phyloP scores from a whole-genome alignment of 1,140 invertebrate genomes.

The Diploscapter pachys region DNA sequence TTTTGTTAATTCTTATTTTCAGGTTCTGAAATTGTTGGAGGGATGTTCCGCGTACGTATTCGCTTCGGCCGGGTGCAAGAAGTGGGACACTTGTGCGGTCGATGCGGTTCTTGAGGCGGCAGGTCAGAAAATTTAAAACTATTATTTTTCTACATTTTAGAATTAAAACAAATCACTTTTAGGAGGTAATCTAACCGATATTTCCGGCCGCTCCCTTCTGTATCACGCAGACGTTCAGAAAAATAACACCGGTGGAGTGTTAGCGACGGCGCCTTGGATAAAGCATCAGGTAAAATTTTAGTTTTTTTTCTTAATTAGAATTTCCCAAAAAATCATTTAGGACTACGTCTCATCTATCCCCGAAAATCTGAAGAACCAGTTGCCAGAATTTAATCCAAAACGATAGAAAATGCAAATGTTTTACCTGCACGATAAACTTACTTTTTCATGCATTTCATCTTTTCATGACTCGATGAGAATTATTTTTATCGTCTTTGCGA shows the following conservation, averaged over 20 bases:
- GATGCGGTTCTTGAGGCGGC: slow-evolving; percentile 77
- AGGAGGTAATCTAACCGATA: slow-evolving; percentile 83
- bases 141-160: not conserved
- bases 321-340: slow-evolving; percentile 19
- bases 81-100: slow-evolving; percentile 97
- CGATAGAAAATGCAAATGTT: too few species aligned
- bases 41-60: slow-evolving; percentile 95
- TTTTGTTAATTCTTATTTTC: slow-evolving; percentile 1
- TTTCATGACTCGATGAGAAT: too few species aligned
- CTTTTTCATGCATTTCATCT: too few species aligned
- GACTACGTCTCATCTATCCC: too few species aligned
- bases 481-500: too few species aligned
- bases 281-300: slow-evolving; percentile 43
- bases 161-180: slow-evolving; percentile 1
- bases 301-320: not conserved
- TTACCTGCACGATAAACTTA: not conserved
- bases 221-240: slow-evolving; percentile 69
- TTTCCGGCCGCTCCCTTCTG: slow-evolving; percentile 76
- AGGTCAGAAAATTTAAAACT: slow-evolving; percentile 34
- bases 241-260: slow-evolving; percentile 76
- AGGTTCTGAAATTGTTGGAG: slow-evolving; percentile 67
- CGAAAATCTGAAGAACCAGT: too few species aligned
- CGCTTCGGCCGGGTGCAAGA: slow-evolving; percentile 87
- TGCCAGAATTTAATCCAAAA: too few species aligned
- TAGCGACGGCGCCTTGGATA: slow-evolving; percentile 71